These are phyloP conservation scores for Bradynema listronoti DNA, from an alignment of 1,140 invertebrate species.

Conservation along the genomic window DNA sequence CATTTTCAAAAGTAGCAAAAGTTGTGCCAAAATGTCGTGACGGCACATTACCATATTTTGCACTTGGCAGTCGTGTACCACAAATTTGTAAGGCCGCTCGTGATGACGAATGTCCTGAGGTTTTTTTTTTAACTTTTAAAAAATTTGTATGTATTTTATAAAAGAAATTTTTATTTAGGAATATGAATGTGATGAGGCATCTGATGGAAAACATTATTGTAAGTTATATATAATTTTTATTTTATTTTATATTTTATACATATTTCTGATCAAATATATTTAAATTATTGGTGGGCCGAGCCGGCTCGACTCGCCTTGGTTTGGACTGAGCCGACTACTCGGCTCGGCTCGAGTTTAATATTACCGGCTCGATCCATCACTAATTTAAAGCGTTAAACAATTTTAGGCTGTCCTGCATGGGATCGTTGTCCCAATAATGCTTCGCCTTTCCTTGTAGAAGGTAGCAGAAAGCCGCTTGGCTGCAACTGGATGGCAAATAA, in stretches of 20 bases:
- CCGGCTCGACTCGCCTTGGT: too few relatives aligned
- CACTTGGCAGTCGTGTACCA: constrained; percentile 41
- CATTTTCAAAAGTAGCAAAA: constrained; percentile 34
- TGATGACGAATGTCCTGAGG: constrained; percentile 46
- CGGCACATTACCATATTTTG: constrained; percentile 39
- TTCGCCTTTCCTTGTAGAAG: constrained; percentile 46
- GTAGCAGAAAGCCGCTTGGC: constrained; percentile 38
- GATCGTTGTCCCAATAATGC: constrained; percentile 37
- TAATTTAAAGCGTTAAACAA: too few relatives aligned
- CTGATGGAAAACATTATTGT: constrained; percentile 26
- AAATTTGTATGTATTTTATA: too few relatives aligned
- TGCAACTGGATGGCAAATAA: constrained; percentile 54
- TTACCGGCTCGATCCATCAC: too few relatives aligned
- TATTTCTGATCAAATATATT: too few relatives aligned
- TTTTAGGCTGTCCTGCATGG: constrained; percentile 46
- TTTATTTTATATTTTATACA: not conserved
- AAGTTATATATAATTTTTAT: not conserved
- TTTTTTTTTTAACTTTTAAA: too few relatives aligned
- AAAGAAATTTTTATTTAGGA: too few relatives aligned
- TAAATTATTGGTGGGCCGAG: too few relatives aligned
- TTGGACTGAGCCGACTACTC: constrained; percentile 36
- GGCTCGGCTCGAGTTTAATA: too few relatives aligned
- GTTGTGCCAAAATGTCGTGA: constrained; percentile 48
- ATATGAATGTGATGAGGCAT: constrained; percentile 36
- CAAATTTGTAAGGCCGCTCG: constrained; percentile 33